Percentiles rank a stretch among this genome's conserved stretches.
These are phyloP conservation scores for Sinocyclocheilus grahami DNA, from an alignment of 2,113 vertebrate genomes.

Conservation along the genomic window DNA sequence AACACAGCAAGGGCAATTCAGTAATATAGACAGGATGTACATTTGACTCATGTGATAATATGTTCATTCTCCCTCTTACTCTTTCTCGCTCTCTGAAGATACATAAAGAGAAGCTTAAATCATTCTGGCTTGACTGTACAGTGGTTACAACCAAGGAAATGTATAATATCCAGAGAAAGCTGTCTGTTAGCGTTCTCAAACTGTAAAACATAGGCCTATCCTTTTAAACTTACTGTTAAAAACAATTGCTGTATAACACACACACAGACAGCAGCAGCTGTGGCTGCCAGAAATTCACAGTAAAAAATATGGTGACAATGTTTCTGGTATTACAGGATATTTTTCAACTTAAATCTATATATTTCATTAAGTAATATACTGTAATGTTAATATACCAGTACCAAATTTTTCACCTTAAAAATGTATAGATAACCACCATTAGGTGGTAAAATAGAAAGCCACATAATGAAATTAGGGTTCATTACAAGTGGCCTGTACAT, in stretches of 20 bases:
- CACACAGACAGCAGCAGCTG: too few relatives aligned
- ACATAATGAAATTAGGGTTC: not conserved
- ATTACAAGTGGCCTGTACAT: too few relatives aligned
- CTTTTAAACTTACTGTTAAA: too few relatives aligned
- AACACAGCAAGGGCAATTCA: not conserved
- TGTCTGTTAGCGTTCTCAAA: too few relatives aligned
- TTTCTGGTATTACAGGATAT: too few relatives aligned
- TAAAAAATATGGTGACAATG: too few relatives aligned
- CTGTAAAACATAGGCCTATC: too few relatives aligned
- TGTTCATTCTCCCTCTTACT: not conserved
- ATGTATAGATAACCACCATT: not conserved
- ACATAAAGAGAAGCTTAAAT: not conserved
- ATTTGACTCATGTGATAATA: not conserved
- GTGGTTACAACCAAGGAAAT: too few relatives aligned
- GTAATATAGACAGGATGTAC: constrained; percentile 4
- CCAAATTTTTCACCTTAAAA: not conserved
- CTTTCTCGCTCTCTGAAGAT: not conserved
- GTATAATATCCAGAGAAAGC: too few relatives aligned
- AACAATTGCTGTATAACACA: too few relatives aligned
- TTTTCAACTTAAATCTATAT: not conserved
- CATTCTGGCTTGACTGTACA: too few relatives aligned
- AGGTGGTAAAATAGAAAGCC: not conserved
- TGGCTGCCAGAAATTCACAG: too few relatives aligned
- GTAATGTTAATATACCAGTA: not conserved
- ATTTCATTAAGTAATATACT: not conserved